A percentile compares a stretch with the other conserved stretches of the same genome.
phyloP scores from a whole-genome alignment of 2,888 invertebrate genomes.

The Lordiphosa andalusiaca region DNA sequence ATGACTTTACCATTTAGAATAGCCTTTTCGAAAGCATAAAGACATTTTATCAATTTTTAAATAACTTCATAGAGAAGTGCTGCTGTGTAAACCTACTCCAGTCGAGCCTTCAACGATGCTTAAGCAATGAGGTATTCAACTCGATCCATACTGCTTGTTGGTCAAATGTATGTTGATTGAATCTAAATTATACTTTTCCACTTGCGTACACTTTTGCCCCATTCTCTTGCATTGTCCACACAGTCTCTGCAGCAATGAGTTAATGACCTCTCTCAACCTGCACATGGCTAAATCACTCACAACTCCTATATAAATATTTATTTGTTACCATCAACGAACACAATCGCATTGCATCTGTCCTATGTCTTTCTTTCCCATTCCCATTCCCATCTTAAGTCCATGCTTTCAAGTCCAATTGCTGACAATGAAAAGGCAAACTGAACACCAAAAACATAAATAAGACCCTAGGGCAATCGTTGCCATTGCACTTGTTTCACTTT shows the following conservation, averaged over 20 bases:
- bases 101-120: too few relatives aligned
- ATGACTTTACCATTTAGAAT: too few relatives aligned
- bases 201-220: too few relatives aligned
- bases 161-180: too few relatives aligned
- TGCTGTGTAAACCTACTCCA: too few relatives aligned
- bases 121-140: too few relatives aligned
- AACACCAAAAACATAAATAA: conserved; percentile 40
- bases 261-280: conserved; percentile 12
- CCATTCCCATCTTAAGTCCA: conserved; percentile 21
- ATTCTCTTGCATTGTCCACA: conserved; percentile 1
- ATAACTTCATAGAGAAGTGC: too few relatives aligned
- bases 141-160: too few relatives aligned
- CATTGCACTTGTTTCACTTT: conserved; percentile 58
- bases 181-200: not conserved
- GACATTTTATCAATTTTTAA: too few relatives aligned
- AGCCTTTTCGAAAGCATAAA: too few relatives aligned
- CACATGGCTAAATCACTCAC: not conserved
- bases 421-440: conserved; percentile 64
- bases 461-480: conserved; percentile 9
- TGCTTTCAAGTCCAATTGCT: conserved; percentile 47
- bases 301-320: conserved; percentile 12
- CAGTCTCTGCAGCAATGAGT: not conserved
- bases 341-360: not conserved
- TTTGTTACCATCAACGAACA: not conserved
- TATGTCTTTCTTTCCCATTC: conserved; percentile 14